Evolutionary conservation across 2,888 invertebrate genomes (phyloP).

Genomic region (Dryobota labecula): DNA sequence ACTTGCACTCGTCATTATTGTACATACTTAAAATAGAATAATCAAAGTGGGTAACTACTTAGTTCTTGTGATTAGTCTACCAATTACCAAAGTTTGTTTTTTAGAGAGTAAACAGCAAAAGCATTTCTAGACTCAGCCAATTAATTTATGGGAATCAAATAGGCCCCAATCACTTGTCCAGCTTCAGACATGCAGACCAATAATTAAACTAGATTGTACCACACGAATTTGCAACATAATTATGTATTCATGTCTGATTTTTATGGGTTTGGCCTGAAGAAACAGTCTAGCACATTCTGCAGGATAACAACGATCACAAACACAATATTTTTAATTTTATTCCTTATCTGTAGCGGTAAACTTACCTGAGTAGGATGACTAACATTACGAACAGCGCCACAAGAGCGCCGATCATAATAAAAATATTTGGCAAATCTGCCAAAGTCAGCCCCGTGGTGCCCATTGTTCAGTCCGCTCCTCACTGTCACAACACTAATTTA

Average conservation of each 20-base stretch:
- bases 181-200: background rate
- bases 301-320: conserved; percentile 43
- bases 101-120: background rate
- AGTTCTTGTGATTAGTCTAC: background rate
- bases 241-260: conserved; percentile 6
- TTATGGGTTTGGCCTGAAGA: conserved; percentile 16
- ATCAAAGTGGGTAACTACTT: background rate
- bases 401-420: conserved; percentile 93
- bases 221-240: conserved; percentile 15
- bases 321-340: conserved; percentile 22
- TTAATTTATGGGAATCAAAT: conserved; percentile 25
- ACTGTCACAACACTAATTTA: conserved; percentile 75
- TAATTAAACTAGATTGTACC: conserved; percentile 13
- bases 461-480: conserved; percentile 73
- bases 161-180: background rate
- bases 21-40: conserved; percentile 4
- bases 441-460: conserved; percentile 91
- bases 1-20: background rate
- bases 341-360: conserved; percentile 53
- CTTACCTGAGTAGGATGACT: conserved; percentile 94
- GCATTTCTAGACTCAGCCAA: conserved; percentile 11
- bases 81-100: background rate
- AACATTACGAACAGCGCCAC: conserved; percentile 94
- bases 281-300: conserved; percentile 52
- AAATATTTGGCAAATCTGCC: conserved; percentile 94